phyloP scores from a whole-genome alignment of 2,797 vertebrate species.

The Acipenser oxyrinchus region DNA sequence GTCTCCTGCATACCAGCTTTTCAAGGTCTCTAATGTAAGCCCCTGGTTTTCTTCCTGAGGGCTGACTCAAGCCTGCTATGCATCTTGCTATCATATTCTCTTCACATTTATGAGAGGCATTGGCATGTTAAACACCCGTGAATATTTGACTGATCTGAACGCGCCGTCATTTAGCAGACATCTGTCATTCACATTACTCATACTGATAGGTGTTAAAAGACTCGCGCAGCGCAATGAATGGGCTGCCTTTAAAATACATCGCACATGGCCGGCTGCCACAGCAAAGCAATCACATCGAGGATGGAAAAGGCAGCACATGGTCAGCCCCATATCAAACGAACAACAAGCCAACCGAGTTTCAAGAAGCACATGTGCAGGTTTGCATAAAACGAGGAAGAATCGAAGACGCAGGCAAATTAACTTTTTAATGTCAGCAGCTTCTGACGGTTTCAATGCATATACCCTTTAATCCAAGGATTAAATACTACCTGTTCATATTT shows the following conservation, averaged over 20 bases:
- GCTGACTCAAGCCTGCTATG: neutral
- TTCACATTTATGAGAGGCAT: constrained; percentile 8
- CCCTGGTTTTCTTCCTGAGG: too few species aligned
- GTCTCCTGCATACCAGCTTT: too few species aligned
- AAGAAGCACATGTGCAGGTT: neutral
- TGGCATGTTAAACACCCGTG: neutral
- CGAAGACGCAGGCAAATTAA: too few species aligned
- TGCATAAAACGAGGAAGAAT: neutral
- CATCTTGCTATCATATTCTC: constrained; percentile 29
- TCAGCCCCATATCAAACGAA: neutral
- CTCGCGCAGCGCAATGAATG: constrained; percentile 15
- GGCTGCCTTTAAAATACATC: constrained; percentile 18
- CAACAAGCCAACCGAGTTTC: neutral
- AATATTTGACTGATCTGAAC: constrained; percentile 22
- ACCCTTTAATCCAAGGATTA: too few species aligned
- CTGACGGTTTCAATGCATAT: too few species aligned
- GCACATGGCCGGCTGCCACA: constrained; percentile 10
- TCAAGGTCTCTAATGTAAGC: too few species aligned
- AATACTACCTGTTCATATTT: too few species aligned
- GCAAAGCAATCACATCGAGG: constrained; percentile 13
- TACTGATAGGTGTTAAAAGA: constrained; percentile 37
- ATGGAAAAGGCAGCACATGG: constrained; percentile 24
- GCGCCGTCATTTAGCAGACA: constrained; percentile 38
- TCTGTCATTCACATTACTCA: constrained; percentile 29
- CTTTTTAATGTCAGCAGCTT: too few species aligned